Evolutionary conservation across 1,140 invertebrate species (phyloP).

Genomic region (Pentalonia nigronervosa): DNA sequence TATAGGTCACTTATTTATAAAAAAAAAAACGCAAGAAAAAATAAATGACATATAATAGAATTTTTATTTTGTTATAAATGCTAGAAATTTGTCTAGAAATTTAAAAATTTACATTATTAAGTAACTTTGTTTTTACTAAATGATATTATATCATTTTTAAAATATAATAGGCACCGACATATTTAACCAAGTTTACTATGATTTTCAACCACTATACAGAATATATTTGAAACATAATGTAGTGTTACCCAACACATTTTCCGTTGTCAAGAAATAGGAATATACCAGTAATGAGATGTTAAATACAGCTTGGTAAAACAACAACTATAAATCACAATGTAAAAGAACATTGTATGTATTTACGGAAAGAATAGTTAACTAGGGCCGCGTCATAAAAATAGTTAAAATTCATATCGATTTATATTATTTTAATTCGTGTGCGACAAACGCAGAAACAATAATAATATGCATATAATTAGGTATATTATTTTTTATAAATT

Average conservation of each 20-base stretch:
- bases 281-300: background rate
- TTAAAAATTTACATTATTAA: background rate
- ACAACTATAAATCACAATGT: background rate
- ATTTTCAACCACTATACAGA: background rate
- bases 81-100: background rate
- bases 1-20: constrained; percentile 5
- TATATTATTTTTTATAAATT: background rate
- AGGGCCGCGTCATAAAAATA: background rate
- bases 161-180: background rate
- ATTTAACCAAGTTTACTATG: background rate
- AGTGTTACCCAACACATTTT: background rate
- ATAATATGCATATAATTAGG: background rate
- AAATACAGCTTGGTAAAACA: background rate
- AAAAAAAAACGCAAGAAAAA: background rate
- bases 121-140: background rate
- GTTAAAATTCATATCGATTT: background rate
- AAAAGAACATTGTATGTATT: background rate
- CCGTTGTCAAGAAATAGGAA: background rate
- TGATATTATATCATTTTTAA: background rate
- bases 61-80: background rate
- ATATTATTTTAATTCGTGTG: background rate
- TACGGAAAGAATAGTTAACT: background rate
- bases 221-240: background rate
- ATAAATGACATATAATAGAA: background rate
- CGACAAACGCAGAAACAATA: background rate